Evolutionary conservation across 2,888 invertebrate species (phyloP).

Genomic region (Zhengitettix transpicula): DNA sequence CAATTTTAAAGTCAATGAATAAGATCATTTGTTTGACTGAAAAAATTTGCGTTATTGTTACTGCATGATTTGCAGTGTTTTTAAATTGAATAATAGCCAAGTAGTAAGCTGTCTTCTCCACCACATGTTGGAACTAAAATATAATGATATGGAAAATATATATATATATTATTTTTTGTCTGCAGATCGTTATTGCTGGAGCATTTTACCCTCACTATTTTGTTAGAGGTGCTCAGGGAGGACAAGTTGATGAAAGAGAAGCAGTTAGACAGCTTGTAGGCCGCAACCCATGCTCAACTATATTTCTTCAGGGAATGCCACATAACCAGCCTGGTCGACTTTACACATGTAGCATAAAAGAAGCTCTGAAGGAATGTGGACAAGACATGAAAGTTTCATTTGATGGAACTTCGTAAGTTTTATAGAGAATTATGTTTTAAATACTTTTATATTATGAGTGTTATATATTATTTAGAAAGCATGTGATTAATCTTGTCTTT

Average conservation of each 20-base stretch:
- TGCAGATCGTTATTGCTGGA: slow-evolving; percentile 56
- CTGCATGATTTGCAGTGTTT: too few species aligned
- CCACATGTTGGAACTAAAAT: too few species aligned
- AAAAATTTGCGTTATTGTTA: too few species aligned
- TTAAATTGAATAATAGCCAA: too few species aligned
- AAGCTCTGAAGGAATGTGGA: slow-evolving; percentile 33
- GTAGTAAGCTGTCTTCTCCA: too few species aligned
- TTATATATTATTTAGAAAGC: too few species aligned
- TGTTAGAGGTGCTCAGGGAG: slow-evolving; percentile 32
- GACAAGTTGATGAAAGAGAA: slow-evolving; percentile 42
- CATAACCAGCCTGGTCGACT: slow-evolving; percentile 48
- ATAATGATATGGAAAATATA: too few species aligned
- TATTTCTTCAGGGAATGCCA: slow-evolving; percentile 37
- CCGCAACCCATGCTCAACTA: slow-evolving; percentile 59
- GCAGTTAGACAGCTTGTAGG: slow-evolving; percentile 51
- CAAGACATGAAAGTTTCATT: slow-evolving; percentile 34
- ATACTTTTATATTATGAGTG: neutral
- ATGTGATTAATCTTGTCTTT: too few species aligned
- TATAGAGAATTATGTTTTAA: neutral
- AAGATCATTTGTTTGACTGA: too few species aligned
- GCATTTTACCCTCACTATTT: slow-evolving; percentile 93
- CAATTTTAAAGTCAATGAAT: too few species aligned
- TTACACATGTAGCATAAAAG: slow-evolving; percentile 47
- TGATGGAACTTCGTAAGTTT: slow-evolving; percentile 30
- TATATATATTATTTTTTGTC: too few species aligned